Evolutionary conservation across 2,113 vertebrate genomes (phyloP).

Genomic region (sheep (Ovis aries)): DNA sequence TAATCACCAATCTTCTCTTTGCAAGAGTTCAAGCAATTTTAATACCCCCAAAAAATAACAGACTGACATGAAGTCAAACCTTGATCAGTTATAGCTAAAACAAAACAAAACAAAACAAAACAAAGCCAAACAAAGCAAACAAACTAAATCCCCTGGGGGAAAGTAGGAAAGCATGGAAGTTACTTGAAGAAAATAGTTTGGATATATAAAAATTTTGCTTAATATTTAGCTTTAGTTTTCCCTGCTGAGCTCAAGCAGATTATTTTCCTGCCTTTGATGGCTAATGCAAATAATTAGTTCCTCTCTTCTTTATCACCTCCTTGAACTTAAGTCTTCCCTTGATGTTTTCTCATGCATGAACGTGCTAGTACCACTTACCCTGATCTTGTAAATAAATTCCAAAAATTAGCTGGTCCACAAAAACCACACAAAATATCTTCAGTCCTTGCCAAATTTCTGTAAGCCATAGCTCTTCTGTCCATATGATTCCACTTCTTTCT

Average conservation of each 20-base stretch:
- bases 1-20: background rate
- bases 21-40: background rate
- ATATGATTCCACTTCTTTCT: background rate
- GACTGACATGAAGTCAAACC: background rate
- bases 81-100: background rate
- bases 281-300: conserved; percentile 50
- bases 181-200: background rate
- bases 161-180: background rate
- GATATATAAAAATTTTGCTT: conserved; percentile 35
- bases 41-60: background rate
- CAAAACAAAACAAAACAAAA: background rate
- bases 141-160: background rate
- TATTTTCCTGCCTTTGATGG: conserved; percentile 28
- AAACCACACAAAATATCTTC: background rate
- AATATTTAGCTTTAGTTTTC: conserved; percentile 54
- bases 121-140: background rate
- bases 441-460: background rate
- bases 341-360: conserved; percentile 28
- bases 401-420: background rate
- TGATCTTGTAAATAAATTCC: background rate
- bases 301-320: conserved; percentile 37
- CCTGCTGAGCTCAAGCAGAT: conserved; percentile 22
- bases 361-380: background rate
- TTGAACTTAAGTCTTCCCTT: conserved; percentile 41
- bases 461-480: background rate